These are phyloP conservation scores for Lepidiolamprologus cunningtoni DNA, from an alignment of 2,113 vertebrate genomes.

Conservation along the genomic window DNA sequence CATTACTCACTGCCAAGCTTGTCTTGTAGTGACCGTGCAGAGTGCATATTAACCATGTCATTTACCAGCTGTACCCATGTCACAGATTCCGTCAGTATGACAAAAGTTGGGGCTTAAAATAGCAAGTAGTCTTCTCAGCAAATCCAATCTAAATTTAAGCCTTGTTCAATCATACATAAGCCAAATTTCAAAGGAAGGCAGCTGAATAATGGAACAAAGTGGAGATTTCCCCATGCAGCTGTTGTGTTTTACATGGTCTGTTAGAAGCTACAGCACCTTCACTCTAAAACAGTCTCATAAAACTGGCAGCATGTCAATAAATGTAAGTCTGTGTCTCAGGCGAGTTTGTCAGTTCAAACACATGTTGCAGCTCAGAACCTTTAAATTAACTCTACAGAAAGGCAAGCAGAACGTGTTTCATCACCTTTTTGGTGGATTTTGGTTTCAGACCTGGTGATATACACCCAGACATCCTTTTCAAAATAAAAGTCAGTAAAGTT, in stretches of 20 bases:
- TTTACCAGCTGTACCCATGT: not conserved
- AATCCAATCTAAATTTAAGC: constrained; percentile 27
- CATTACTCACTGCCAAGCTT: not conserved
- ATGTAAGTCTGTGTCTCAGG: not conserved
- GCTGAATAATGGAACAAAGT: constrained; percentile 4
- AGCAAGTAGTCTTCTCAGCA: not conserved
- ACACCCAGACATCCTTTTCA: not conserved
- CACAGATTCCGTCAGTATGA: not conserved
- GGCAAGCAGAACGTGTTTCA: not conserved
- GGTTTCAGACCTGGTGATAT: not conserved
- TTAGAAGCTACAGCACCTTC: not conserved
- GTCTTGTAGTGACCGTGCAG: not conserved
- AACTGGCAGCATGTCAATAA: not conserved
- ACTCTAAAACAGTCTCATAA: not conserved
- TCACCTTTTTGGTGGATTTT: not conserved
- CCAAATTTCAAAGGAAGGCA: not conserved
- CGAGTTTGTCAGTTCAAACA: not conserved
- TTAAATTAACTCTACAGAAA: not conserved
- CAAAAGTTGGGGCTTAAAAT: not conserved
- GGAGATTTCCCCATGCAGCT: not conserved
- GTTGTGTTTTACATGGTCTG: not conserved
- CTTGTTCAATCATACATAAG: constrained; percentile 20
- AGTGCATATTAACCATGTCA: constrained; percentile 3
- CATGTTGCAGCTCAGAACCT: not conserved
- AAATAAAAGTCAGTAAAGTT: not conserved